Percentiles rank a stretch among this genome's conserved stretches.
Evolutionary conservation across 2,113 vertebrate species (phyloP).

Genomic region (Oxyura jamaicensis): DNA sequence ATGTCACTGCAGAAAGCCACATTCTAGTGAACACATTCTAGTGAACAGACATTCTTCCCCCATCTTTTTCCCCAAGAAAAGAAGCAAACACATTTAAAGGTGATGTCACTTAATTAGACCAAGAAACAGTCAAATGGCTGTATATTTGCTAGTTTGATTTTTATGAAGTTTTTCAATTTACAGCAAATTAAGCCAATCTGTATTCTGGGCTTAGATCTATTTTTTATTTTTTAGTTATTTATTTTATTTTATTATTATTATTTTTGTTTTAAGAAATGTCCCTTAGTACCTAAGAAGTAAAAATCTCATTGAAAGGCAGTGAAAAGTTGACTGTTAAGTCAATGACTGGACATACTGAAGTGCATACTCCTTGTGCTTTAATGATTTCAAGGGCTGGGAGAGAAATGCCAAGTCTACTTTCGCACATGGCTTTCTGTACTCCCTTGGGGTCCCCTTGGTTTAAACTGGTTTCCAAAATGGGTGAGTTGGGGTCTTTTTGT

Average conservation of each 20-base stretch:
- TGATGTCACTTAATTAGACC: background rate
- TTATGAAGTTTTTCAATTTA: background rate
- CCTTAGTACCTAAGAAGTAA: background rate
- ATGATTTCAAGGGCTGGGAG: background rate
- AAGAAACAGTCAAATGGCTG: background rate
- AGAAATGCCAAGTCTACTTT: background rate
- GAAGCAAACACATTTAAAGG: background rate
- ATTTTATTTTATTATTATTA: no score
- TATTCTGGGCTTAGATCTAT: background rate
- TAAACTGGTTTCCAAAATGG: background rate
- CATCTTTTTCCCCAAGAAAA: background rate
- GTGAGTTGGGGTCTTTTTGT: background rate
- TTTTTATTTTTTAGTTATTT: background rate
- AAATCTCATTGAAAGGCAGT: background rate
- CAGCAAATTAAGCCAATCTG: background rate
- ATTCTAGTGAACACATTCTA: background rate
- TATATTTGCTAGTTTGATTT: background rate
- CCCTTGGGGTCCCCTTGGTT: background rate
- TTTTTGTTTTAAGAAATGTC: background rate
- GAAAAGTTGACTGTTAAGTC: background rate
- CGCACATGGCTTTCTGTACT: background rate
- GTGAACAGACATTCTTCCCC: background rate
- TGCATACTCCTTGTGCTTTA: background rate
- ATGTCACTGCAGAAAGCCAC: slow-evolving; percentile 13
- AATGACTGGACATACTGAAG: background rate